These are phyloP conservation scores for Drosophila quinaria DNA, from an alignment of 2,888 invertebrate species.

Conservation along the genomic window DNA sequence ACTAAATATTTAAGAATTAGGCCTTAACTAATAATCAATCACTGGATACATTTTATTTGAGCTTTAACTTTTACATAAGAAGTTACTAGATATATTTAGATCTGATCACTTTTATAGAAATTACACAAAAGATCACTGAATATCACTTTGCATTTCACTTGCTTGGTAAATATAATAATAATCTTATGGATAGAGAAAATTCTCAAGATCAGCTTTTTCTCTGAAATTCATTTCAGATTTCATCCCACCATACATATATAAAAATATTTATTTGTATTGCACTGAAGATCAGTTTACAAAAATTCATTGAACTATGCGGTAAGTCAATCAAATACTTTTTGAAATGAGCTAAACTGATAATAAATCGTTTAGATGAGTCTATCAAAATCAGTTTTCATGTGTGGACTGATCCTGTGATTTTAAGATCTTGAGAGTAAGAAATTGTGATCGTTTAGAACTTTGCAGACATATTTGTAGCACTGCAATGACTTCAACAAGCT, in stretches of 20 bases:
- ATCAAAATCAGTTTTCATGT: neutral
- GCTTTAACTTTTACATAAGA: too few species aligned
- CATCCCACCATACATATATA: neutral
- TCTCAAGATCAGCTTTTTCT: neutral
- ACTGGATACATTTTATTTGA: too few species aligned
- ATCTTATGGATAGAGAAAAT: too few species aligned
- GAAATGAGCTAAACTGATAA: neutral
- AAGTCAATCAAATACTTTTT: neutral
- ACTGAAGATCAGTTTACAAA: neutral
- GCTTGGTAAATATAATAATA: too few species aligned
- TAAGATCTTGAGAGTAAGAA: neutral
- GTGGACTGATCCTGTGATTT: too few species aligned
- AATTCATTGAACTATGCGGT: neutral
- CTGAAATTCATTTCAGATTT: neutral
- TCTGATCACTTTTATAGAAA: too few species aligned
- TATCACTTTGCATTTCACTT: too few species aligned
- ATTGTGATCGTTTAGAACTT: slow-evolving; percentile 3
- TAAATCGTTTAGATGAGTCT: neutral
- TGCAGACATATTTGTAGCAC: slow-evolving; percentile 20
- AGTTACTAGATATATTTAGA: too few species aligned
- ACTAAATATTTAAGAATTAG: neutral
- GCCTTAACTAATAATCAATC: neutral
- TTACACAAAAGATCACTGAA: too few species aligned
- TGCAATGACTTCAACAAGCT: slow-evolving; percentile 16
- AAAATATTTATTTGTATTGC: neutral